phyloP scores from a whole-genome alignment of 2,797 vertebrate species.

The Sylvia borin region DNA sequence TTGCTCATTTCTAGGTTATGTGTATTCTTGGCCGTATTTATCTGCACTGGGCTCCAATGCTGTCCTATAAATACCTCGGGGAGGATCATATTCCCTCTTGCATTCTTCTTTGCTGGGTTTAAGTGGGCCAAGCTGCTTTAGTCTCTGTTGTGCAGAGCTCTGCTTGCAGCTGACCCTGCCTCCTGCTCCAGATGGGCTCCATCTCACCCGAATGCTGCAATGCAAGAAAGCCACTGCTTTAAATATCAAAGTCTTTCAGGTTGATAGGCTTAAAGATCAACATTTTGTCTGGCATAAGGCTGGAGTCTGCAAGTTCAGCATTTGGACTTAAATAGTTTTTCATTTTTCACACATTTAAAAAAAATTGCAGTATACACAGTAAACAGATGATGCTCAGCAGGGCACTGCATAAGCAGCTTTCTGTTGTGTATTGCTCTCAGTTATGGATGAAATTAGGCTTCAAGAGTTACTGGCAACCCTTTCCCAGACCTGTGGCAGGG shows the following conservation, averaged over 20 bases:
- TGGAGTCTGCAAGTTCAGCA: slow-evolving; percentile 49
- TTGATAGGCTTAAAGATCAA: slow-evolving; percentile 30
- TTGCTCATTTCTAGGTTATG: slow-evolving; percentile 29
- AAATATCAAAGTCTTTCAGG: slow-evolving; percentile 27
- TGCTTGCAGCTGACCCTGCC: neutral
- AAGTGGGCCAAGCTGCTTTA: slow-evolving; percentile 53
- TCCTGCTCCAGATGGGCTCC: slow-evolving; percentile 27
- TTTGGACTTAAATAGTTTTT: slow-evolving; percentile 57
- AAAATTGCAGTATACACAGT: slow-evolving; percentile 33
- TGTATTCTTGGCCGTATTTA: slow-evolving; percentile 45
- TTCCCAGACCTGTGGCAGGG: neutral
- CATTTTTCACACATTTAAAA: slow-evolving; percentile 32
- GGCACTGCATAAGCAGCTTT: slow-evolving; percentile 57
- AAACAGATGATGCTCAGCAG: slow-evolving; percentile 71
- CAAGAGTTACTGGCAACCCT: neutral
- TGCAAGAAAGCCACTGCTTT: neutral
- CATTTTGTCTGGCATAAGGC: slow-evolving; percentile 57
- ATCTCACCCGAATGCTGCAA: neutral
- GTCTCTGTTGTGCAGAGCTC: neutral
- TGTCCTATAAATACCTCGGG: slow-evolving; percentile 55
- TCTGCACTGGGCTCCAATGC: slow-evolving; percentile 13
- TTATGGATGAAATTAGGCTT: slow-evolving; percentile 43
- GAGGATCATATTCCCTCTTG: slow-evolving; percentile 46
- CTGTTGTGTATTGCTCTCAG: slow-evolving; percentile 1
- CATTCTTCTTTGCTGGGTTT: slow-evolving; percentile 34